Conservation (phyloP, 2,888 invertebrate genomes). For the Nemotelus pantherinus region DNA sequence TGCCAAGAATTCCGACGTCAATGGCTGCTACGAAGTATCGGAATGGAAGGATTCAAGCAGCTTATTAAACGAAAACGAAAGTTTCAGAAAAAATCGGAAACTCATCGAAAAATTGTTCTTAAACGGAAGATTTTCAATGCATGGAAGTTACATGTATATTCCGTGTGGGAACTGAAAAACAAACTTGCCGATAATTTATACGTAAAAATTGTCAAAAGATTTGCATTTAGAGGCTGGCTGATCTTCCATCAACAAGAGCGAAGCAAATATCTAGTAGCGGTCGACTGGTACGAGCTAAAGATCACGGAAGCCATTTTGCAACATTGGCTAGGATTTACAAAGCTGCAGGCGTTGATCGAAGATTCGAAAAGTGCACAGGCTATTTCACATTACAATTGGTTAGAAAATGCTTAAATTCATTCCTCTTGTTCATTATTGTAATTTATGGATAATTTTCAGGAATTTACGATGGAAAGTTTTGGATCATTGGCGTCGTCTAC, state of each 20-base stretch:
- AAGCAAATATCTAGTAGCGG: conserved; percentile 74
- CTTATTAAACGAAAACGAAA: conserved; percentile 60
- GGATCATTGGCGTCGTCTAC: conserved; percentile 73
- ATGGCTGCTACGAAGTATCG: conserved; percentile 59
- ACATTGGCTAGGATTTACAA: conserved; percentile 66
- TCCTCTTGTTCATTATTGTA: neutral
- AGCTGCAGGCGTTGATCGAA: conserved; percentile 65
- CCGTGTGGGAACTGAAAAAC: conserved; percentile 67
- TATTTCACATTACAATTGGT: conserved; percentile 64
- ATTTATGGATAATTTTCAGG: conserved; percentile 56
- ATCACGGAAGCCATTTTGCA: conserved; percentile 68
- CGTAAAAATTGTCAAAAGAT: conserved; percentile 66
- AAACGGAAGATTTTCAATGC: conserved; percentile 66
- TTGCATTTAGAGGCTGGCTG: conserved; percentile 66
- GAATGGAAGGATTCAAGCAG: conserved; percentile 61
- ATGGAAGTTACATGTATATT: conserved; percentile 68
- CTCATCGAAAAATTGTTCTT: conserved; percentile 65
- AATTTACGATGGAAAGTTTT: conserved; percentile 65
- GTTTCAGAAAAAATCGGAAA: conserved; percentile 65
- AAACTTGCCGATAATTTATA: conserved; percentile 69
- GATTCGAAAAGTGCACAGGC: conserved; percentile 65
- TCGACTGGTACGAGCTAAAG: conserved; percentile 75
- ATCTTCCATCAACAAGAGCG: conserved; percentile 56
- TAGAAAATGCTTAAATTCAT: neutral
- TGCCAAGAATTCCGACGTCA: conserved; percentile 64